phyloP scores from a whole-genome alignment of 2,113 vertebrate genomes.

The Alligator sinensis region DNA sequence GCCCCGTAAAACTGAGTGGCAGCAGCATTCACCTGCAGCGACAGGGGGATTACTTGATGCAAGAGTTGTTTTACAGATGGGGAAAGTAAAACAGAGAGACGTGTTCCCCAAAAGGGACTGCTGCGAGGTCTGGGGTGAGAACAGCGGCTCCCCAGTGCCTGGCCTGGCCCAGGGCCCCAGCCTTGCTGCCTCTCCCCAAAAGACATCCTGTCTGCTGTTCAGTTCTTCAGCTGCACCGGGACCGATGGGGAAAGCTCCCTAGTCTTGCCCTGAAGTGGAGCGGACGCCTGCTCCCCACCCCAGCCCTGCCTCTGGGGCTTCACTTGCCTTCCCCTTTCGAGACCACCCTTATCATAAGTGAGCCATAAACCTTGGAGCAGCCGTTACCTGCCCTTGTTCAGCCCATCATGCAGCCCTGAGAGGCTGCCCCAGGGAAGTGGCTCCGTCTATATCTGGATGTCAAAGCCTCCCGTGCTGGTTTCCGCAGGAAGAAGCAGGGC shows the following conservation, averaged over 20 bases:
- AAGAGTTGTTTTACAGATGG: not conserved
- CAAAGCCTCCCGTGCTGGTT: not conserved
- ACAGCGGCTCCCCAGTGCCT: no score
- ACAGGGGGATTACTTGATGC: accelerated
- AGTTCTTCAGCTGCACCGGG: no score
- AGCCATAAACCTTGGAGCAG: not conserved
- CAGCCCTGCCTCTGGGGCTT: not conserved
- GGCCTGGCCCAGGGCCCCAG: no score
- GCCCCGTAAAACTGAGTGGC: not conserved
- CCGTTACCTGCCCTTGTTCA: not conserved
- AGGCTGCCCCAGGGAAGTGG: not conserved
- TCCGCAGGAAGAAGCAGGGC: not conserved
- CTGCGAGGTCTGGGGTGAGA: not conserved
- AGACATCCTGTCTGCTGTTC: no score
- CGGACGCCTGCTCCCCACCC: not conserved
- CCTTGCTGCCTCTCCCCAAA: no score
- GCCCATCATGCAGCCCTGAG: not conserved
- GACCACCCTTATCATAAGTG: not conserved
- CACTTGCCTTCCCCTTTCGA: accelerated
- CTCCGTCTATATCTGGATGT: not conserved
- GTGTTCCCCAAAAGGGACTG: not conserved
- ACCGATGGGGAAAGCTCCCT: no score
- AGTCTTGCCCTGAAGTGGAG: not conserved
- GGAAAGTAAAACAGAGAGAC: not conserved
- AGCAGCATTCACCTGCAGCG: accelerated